A percentile compares a stretch with the other conserved stretches of the same genome.
These are phyloP conservation scores for Charadrius vociferus DNA, from an alignment of 2,113 vertebrate species.

Conservation along the genomic window DNA sequence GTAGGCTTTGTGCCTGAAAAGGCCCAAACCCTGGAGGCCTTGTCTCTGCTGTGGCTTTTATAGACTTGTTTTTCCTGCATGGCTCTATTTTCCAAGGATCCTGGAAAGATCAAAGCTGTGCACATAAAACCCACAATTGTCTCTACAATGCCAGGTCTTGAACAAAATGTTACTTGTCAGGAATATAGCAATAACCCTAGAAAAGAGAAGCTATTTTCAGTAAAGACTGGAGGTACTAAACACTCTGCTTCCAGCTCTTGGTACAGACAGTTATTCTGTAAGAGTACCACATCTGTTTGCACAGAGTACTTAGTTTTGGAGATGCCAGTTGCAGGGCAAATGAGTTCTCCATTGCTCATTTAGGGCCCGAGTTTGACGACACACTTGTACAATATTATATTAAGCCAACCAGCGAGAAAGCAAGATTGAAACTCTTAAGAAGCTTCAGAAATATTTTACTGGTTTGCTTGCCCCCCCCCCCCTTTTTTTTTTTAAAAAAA, in stretches of 20 bases:
- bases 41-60: slow-evolving; percentile 17
- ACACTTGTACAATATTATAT: background rate
- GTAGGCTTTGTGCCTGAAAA: background rate
- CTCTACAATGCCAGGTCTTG: background rate
- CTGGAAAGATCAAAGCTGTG: slow-evolving; percentile 12
- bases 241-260: background rate
- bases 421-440: background rate
- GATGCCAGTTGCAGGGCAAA: background rate
- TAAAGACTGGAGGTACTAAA: background rate
- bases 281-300: background rate
- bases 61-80: slow-evolving; percentile 15
- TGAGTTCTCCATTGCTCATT: background rate
- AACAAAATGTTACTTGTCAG: background rate
- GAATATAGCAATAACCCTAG: background rate
- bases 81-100: slow-evolving; percentile 23
- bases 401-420: background rate
- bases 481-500: background rate
- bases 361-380: background rate
- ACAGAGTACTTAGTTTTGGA: background rate
- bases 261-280: background rate
- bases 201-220: background rate
- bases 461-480: background rate
- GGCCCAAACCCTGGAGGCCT: background rate
- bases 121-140: background rate
- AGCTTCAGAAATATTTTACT: background rate